Evolutionary conservation across 92 coral and sea anemone species (phyloP).

Genomic region (Phymanthus crucifer): DNA sequence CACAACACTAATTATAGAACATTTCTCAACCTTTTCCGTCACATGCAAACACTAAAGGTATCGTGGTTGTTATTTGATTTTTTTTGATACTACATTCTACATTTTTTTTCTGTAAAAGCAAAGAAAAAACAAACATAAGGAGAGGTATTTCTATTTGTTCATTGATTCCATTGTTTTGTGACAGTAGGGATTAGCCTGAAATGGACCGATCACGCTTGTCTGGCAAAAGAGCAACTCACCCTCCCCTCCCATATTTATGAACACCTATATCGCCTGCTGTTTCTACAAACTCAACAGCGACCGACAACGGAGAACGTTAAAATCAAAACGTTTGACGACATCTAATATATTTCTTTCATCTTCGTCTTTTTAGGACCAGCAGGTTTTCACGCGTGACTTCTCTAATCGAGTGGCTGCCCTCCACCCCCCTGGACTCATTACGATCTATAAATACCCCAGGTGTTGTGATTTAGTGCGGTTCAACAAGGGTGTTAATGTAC

Average conservation of each 20-base stretch:
- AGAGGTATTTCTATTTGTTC: not conserved
- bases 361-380: not conserved
- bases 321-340: not conserved
- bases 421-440: not conserved
- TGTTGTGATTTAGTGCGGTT: not conserved
- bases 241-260: not conserved
- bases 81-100: not conserved
- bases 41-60: too few species aligned
- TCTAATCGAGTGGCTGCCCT: not conserved
- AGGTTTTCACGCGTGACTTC: not conserved
- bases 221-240: not conserved
- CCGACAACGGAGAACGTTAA: not conserved
- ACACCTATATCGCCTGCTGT: not conserved
- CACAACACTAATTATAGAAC: too few species aligned
- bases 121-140: not conserved
- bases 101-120: not conserved
- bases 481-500: not conserved
- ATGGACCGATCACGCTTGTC: not conserved
- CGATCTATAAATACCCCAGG: conserved; percentile 3
- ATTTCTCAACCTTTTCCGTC: too few species aligned
- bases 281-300: not conserved
- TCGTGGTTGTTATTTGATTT: too few species aligned
- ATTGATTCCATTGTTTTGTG: not conserved
- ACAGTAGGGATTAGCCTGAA: not conserved
- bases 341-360: not conserved